Evolutionary conservation across 2,113 vertebrate genomes (phyloP), one percentile per base, ranked within the genome.

Genomic region (Eubucco bourcierii): DNA sequence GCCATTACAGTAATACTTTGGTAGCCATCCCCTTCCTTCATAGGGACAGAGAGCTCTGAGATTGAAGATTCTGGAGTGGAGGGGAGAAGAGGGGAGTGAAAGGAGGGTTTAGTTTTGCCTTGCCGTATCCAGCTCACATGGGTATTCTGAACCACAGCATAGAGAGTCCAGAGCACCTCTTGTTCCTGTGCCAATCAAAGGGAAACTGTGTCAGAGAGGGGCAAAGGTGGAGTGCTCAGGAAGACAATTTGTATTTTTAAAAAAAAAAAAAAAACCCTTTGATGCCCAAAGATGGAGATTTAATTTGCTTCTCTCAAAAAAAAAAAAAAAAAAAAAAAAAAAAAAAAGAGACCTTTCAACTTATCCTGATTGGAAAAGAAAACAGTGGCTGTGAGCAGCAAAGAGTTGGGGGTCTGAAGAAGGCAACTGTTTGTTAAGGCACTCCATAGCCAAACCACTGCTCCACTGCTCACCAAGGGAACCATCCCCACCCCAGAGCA

Each of bases 371-470:
- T 92, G 94, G 58, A 72, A 92, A 97, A 97, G 96, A 92, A 95
- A 90, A 91, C 61, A 97, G 96, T n/a, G 80, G 95, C 91, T 93
- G 95, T 7, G 71, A 98, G 97, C 96, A 96, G 97, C 89, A 0
- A 90, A 96, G 95, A 93, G 94, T 71, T 75, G 94, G 96, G 96
- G 96, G 95, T 95, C 78, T 95, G 96, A 97, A 97, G 93, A 98
- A 97, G 80, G 87, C 96, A 94, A 98, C 55, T 96, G 97, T 98
- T 98, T 98, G 98, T 97, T 97, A 98, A 97, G 98, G 98, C 97
- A 91, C 97, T 97, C 95, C 91, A 56, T 27, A 96, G 97, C 96
- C 95, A 88, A 97, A 92, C 87, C 71, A 93, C 29, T 15, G 71
- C 90, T 82, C 78, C 94, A 82, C 91, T 65, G 15, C 94, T 94